These are phyloP conservation scores for Drosophila chauvacae DNA, from an alignment of 1,140 invertebrate species.

Conservation along the genomic window DNA sequence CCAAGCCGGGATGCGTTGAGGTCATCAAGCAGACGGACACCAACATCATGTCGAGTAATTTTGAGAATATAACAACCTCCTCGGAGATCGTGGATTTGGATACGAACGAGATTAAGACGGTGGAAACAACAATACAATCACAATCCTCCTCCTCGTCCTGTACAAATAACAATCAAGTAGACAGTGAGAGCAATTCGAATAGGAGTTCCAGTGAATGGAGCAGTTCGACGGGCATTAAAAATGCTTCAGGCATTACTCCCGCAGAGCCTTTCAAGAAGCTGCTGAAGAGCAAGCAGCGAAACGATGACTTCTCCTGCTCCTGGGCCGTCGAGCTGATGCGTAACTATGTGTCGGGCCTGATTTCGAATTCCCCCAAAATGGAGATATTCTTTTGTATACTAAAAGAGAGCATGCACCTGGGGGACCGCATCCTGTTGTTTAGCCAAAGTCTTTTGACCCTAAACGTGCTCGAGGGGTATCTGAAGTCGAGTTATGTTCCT, in stretches of 20 bases:
- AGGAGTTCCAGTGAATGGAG: conserved; percentile 34
- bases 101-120: conserved; percentile 87
- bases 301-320: conserved; percentile 92
- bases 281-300: conserved; percentile 79
- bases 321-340: conserved; percentile 95
- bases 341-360: conserved; percentile 93
- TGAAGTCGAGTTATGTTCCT: conserved; percentile 92
- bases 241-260: conserved; percentile 18
- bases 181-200: conserved; percentile 14
- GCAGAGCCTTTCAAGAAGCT: conserved; percentile 59
- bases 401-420: conserved; percentile 93
- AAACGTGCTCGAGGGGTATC: conserved; percentile 98
- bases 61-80: conserved; percentile 72
- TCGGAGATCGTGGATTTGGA: conserved; percentile 87
- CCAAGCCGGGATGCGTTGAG: conserved; percentile 72
- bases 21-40: conserved; percentile 63
- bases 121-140: conserved; percentile 84
- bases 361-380: conserved; percentile 98
- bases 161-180: conserved; percentile 47
- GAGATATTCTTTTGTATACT: conserved; percentile 96
- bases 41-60: conserved; percentile 59
- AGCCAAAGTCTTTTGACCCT: conserved; percentile 98
- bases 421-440: conserved; percentile 97
- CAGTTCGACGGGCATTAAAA: conserved; percentile 31
- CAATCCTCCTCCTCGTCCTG: conserved; percentile 36